Conservation (phyloP, 2,888 invertebrate species). For the Lydus trimaculatus region DNA sequence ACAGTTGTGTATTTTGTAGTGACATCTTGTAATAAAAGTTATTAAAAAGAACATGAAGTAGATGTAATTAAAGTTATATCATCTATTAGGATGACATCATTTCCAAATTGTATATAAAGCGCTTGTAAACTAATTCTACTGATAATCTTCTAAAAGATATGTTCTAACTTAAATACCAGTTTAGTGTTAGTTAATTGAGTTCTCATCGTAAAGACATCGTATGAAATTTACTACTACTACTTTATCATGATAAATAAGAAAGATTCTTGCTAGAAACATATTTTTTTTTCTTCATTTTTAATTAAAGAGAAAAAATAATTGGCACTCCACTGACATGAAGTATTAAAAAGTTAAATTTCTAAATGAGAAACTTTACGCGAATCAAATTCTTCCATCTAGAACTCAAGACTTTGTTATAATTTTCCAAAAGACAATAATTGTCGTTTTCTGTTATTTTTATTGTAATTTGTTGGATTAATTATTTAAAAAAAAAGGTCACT, state of each 20-base stretch:
- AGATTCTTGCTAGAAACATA: background rate
- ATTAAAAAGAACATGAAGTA: conserved; percentile 29
- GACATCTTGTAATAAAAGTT: conserved; percentile 31
- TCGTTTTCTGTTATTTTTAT: background rate
- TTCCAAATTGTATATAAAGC: conserved; percentile 29
- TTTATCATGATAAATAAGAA: conserved; percentile 9
- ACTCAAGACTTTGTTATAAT: too few relatives aligned
- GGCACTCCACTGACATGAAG: too few relatives aligned
- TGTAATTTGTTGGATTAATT: background rate
- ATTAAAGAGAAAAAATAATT: background rate
- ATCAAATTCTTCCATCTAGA: too few relatives aligned
- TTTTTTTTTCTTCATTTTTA: background rate
- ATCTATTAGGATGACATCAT: conserved; percentile 30
- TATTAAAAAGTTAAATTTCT: too few relatives aligned
- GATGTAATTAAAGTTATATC: conserved; percentile 32
- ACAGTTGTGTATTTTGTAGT: too few relatives aligned
- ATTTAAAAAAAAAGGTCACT: background rate
- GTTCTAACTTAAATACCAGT: conserved; percentile 28
- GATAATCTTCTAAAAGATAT: conserved; percentile 29
- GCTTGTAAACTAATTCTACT: conserved; percentile 34
- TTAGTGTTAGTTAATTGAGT: conserved; percentile 33
- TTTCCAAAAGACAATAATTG: too few relatives aligned
- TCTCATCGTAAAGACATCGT: conserved; percentile 30
- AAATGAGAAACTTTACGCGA: too few relatives aligned
- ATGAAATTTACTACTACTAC: conserved; percentile 23